A percentile compares a stretch with the other conserved stretches of the same genome.
Evolutionary conservation across 2,888 invertebrate species (phyloP).

Genomic region (Hololepta plana): DNA sequence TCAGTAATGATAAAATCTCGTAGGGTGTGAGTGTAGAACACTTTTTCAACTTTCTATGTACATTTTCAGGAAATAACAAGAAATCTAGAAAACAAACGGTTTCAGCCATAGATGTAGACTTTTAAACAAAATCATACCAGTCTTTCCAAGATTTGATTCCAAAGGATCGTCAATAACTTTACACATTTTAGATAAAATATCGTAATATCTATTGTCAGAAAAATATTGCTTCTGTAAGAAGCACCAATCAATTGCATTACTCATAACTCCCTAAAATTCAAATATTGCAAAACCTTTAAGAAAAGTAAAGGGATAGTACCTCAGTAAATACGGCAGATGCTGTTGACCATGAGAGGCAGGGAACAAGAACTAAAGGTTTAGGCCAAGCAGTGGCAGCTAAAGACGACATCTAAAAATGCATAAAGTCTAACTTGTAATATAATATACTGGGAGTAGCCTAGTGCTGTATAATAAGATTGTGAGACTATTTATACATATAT

Average conservation of each 20-base stretch:
- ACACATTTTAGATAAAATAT: conserved; percentile 76
- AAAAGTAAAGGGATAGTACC: conserved; percentile 27
- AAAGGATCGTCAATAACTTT: conserved; percentile 51
- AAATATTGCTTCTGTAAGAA: conserved; percentile 75
- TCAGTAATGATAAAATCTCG: conserved; percentile 14
- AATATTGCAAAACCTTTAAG: conserved; percentile 5
- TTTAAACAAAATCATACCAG: no score
- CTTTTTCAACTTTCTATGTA: conserved; percentile 10
- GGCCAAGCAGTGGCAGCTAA: conserved; percentile 93
- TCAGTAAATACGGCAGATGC: conserved; percentile 90
- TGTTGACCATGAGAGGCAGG: conserved; percentile 95
- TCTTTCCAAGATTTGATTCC: no score
- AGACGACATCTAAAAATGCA: conserved; percentile 80
- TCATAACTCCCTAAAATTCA: conserved; percentile 72
- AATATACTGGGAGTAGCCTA: no score
- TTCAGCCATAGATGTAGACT: no score
- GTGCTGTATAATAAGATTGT: conserved; percentile 2
- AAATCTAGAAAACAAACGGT: conserved; percentile 13
- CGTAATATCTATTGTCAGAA: conserved; percentile 59
- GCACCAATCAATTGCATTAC: conserved; percentile 88
- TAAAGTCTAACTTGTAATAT: no score
- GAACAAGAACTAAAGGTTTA: conserved; percentile 81
- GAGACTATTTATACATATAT: neutral
- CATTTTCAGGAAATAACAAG: conserved; percentile 8
- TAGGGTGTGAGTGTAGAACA: conserved; percentile 19